These are phyloP conservation scores for Cherax quadricarinatus DNA, from an alignment of 1,140 invertebrate genomes.

Conservation along the genomic window DNA sequence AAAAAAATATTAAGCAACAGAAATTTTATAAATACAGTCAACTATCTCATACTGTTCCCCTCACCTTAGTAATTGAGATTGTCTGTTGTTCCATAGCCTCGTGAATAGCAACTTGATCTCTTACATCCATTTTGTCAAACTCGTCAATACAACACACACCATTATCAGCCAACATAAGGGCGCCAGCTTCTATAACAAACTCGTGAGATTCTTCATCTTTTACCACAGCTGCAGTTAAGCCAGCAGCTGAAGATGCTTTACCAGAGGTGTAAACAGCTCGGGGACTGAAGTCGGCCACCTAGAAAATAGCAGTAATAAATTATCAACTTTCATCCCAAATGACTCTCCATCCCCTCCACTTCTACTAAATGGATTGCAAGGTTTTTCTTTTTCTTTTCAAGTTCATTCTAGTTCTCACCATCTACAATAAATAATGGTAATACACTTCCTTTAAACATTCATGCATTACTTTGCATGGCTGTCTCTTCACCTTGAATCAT, in stretches of 20 bases:
- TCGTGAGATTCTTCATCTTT: constrained; percentile 98
- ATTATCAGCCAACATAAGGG: constrained; percentile 99
- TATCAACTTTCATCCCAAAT: too few species aligned
- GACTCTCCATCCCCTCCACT: too few species aligned
- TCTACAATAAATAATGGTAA: too few species aligned
- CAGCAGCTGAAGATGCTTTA: constrained; percentile 97
- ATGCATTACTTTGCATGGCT: too few species aligned
- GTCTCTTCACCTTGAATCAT: too few species aligned
- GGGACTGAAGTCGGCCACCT: constrained; percentile 95
- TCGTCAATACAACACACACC: constrained; percentile 99
- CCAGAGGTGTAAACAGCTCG: constrained; percentile 98
- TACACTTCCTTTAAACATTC: too few species aligned
- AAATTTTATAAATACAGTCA: too few species aligned
- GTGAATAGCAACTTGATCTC: constrained; percentile 99
- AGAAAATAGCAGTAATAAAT: constrained; percentile 44
- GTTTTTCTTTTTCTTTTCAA: too few species aligned
- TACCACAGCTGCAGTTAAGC: constrained; percentile 98
- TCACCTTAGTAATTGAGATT: constrained; percentile 95
- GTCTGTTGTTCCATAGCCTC: constrained; percentile 99
- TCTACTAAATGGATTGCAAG: too few species aligned
- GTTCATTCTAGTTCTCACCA: too few species aligned
- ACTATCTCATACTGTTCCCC: not conserved
- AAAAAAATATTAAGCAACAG: too few species aligned
- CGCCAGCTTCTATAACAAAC: constrained; percentile 99
- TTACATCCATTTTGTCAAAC: constrained; percentile 99